phyloP scores from a whole-genome alignment of 1,140 invertebrate genomes.

The Drosophila orena region DNA sequence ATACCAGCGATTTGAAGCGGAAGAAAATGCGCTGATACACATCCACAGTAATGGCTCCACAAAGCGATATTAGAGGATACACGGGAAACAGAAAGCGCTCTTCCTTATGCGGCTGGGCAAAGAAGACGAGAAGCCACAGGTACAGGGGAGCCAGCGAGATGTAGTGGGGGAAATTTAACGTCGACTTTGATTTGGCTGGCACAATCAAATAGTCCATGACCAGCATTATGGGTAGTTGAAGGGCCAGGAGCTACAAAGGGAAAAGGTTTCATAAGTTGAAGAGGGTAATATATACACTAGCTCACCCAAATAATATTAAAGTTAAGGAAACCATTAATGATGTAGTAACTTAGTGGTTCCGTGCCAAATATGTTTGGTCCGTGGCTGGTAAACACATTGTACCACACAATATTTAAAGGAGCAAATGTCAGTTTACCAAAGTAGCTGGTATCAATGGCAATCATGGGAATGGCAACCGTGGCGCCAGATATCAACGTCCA shows the following conservation, averaged over 20 bases:
- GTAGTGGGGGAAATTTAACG: conserved; percentile 89
- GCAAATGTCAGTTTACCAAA: conserved; percentile 96
- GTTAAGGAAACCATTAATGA: conserved; percentile 97
- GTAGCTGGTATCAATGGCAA: conserved; percentile 94
- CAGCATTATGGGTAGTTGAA: conserved; percentile 86
- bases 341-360: conserved; percentile 97
- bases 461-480: conserved; percentile 91
- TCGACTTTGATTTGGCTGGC: conserved; percentile 87
- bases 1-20: conserved; percentile 86
- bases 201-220: conserved; percentile 85
- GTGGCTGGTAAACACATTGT: conserved; percentile 97
- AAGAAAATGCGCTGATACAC: conserved; percentile 91
- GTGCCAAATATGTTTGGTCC: conserved; percentile 97
- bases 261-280: neutral
- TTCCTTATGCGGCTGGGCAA: conserved; percentile 95
- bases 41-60: conserved; percentile 93
- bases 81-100: conserved; percentile 98
- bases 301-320: conserved; percentile 97
- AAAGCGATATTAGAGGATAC: conserved; percentile 95
- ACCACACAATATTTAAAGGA: conserved; percentile 96
- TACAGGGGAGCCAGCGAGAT: conserved; percentile 92
- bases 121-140: conserved; percentile 96
- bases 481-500: conserved; percentile 90
- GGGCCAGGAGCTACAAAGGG: conserved; percentile 86
- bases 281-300: conserved; percentile 23